A percentile compares a stretch with the other conserved stretches of the same genome.
Evolutionary conservation across 2,888 invertebrate species (phyloP).

Genomic region (Lithosia quadra): DNA sequence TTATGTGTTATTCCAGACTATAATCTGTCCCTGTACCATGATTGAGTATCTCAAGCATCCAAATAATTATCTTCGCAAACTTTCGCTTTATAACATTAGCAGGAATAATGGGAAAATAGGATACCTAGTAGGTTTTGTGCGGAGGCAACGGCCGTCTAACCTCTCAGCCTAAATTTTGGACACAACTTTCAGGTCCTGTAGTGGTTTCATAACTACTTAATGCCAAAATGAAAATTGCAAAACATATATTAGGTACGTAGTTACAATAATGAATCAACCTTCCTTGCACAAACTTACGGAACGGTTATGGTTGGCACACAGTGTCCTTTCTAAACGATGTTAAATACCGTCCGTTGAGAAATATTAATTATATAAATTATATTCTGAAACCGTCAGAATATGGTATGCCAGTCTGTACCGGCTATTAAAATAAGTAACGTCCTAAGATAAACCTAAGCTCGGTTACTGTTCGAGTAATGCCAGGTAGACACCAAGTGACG

Average conservation of each 20-base stretch:
- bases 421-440: neutral
- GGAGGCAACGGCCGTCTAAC: no score
- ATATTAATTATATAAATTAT: constrained; percentile 5
- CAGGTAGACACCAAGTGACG: neutral
- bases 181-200: no score
- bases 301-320: neutral
- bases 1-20: no score
- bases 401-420: no score
- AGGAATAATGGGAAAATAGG: no score
- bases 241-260: neutral
- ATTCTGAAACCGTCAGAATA: neutral
- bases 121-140: no score
- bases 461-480: neutral
- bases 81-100: no score
- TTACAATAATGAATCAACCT: neutral
- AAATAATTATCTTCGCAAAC: no score
- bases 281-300: neutral
- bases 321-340: neutral
- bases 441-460: neutral
- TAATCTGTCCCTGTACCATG: no score
- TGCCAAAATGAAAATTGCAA: neutral
- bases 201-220: neutral
- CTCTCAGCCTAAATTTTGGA: no score
- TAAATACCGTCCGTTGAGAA: constrained; percentile 1
- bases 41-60: no score